A percentile compares a stretch with the other conserved stretches of the same genome.
Conservation (phyloP, 2,797 vertebrate species). For the Vireo griseus region DNA sequence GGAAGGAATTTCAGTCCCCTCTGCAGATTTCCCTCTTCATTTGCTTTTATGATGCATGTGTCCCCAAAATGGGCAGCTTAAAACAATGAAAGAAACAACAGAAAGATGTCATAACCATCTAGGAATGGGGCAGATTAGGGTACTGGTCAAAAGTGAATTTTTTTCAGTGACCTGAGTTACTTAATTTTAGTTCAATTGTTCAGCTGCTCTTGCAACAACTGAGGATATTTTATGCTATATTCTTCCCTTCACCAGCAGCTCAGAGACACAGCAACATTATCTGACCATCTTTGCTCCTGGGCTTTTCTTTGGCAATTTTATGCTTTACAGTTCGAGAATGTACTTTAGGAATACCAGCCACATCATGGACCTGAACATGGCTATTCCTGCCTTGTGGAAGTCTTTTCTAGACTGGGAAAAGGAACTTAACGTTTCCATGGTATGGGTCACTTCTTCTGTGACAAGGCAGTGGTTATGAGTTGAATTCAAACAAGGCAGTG, state of each 20-base stretch:
- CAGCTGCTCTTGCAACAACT: not conserved
- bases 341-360: not conserved
- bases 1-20: not conserved
- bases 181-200: not conserved
- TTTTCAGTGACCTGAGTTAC: not conserved
- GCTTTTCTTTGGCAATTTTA: not conserved
- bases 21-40: not conserved
- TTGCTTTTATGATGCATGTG: not conserved
- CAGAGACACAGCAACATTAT: not conserved
- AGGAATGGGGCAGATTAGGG: not conserved
- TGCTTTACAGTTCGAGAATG: not conserved
- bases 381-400: not conserved
- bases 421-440: not conserved
- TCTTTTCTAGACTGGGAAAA: not conserved
- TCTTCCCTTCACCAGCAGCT: not conserved
- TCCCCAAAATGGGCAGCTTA: not conserved
- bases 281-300: not conserved
- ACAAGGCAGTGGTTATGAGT: not conserved
- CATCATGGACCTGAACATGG: not conserved
- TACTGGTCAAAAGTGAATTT: not conserved
- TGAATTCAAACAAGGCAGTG: not conserved
- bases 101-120: not conserved
- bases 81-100: not conserved
- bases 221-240: not conserved
- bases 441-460: not conserved